A percentile compares a stretch with the other conserved stretches of the same genome.
These are phyloP conservation scores for Antigone vipio DNA, from an alignment of 2,113 vertebrate species.

Conservation along the genomic window DNA sequence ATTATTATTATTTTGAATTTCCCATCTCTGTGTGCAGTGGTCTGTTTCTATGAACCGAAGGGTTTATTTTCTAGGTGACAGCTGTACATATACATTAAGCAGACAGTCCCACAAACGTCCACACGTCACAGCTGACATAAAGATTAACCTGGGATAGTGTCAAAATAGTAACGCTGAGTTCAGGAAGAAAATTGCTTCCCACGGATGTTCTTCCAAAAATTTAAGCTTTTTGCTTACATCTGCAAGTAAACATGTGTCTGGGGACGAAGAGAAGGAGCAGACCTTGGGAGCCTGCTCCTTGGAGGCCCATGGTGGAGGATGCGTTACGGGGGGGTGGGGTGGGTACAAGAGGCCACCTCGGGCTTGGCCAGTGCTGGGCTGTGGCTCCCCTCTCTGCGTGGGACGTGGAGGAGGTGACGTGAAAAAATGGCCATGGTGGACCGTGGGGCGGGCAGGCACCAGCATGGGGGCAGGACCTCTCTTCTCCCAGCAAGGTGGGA, in stretches of 20 bases:
- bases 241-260: slow-evolving; percentile 63
- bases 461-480: not conserved
- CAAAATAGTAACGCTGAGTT: slow-evolving; percentile 11
- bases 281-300: not conserved
- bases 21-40: not conserved
- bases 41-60: not conserved
- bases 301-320: not conserved
- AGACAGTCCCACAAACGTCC: not conserved
- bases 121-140: not conserved
- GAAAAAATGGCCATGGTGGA: accelerated
- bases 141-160: slow-evolving; percentile 58
- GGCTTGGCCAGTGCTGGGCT: not conserved
- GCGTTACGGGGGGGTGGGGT: not conserved
- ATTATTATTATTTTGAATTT: not conserved
- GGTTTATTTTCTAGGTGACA: slow-evolving; percentile 37
- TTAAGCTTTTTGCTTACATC: slow-evolving; percentile 47
- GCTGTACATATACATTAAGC: slow-evolving; percentile 47
- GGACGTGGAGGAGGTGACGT: not conserved
- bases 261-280: slow-evolving; percentile 44
- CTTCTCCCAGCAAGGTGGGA: not conserved
- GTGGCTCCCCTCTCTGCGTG: not conserved
- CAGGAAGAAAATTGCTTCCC: slow-evolving; percentile 47
- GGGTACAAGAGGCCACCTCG: not conserved
- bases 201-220: slow-evolving; percentile 33
- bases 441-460: not conserved